Conservation (phyloP, 2,888 invertebrate species). For the Dolichomitus sp. region DNA sequence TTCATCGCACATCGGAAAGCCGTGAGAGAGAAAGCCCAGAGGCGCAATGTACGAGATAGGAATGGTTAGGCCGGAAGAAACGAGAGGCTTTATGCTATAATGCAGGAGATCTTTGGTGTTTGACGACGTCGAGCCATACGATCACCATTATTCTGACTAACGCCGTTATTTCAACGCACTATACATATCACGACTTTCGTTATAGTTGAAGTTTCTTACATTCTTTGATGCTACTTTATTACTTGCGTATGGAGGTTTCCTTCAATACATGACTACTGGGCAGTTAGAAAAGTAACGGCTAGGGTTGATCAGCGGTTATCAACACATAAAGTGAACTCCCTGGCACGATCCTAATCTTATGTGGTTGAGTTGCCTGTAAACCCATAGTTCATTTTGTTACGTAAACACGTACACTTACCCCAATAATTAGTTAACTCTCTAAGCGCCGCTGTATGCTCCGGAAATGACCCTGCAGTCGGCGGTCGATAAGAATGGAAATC, state of each 20-base stretch:
- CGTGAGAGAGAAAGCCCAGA: background rate
- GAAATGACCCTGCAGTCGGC: no score
- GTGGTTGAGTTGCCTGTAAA: no score
- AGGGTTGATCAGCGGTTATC: no score
- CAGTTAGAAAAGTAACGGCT: background rate
- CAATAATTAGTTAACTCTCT: no score
- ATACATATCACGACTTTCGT: background rate
- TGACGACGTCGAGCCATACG: slow-evolving; percentile 17
- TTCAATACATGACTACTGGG: background rate
- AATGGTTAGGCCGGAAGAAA: slow-evolving; percentile 12
- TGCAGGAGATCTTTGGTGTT: slow-evolving; percentile 17
- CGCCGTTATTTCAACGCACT: background rate
- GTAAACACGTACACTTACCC: no score
- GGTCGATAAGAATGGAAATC: no score
- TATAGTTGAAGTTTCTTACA: background rate
- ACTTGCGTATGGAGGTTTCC: background rate
- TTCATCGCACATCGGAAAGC: slow-evolving; percentile 36
- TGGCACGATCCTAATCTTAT: no score
- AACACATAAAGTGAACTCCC: no score
- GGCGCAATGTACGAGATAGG: slow-evolving; percentile 13
- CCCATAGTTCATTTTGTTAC: no score
- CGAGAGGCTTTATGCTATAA: slow-evolving; percentile 27
- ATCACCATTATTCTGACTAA: slow-evolving; percentile 20
- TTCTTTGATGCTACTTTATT: background rate
- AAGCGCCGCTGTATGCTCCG: no score